These are phyloP conservation scores for Brachypalpus laphriformis DNA, from an alignment of 2,888 invertebrate genomes.

Conservation along the genomic window DNA sequence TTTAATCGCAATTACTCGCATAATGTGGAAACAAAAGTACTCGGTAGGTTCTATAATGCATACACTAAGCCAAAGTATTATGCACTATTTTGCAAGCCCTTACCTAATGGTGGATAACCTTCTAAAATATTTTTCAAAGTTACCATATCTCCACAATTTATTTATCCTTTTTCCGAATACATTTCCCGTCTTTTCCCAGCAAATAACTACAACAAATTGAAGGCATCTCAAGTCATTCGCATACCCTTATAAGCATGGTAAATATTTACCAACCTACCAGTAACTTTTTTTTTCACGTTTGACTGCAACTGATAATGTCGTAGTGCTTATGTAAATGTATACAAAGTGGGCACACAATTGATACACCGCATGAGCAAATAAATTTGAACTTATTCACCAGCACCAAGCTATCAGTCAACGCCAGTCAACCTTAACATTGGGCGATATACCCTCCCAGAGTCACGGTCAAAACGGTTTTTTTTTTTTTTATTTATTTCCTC, in stretches of 20 bases:
- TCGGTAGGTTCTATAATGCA: too few species aligned
- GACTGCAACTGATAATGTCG: not conserved
- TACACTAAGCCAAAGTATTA: too few species aligned
- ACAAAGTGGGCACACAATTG: not conserved
- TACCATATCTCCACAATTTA: not conserved
- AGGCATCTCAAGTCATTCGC: not conserved
- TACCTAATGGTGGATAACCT: too few species aligned
- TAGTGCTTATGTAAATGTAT: not conserved
- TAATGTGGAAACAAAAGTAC: too few species aligned
- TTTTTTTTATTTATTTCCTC: not conserved
- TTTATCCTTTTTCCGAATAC: not conserved
- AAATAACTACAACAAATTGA: not conserved
- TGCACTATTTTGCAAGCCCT: too few species aligned
- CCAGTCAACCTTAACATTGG: constrained; percentile 1
- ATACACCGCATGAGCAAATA: not conserved
- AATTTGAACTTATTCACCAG: not conserved
- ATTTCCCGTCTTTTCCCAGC: not conserved
- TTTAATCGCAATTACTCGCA: too few species aligned
- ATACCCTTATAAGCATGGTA: not conserved
- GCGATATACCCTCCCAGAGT: not conserved
- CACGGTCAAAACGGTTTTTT: not conserved
- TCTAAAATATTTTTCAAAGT: too few species aligned
- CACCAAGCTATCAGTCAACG: not conserved
- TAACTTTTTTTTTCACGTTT: not conserved
- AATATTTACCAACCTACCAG: not conserved